Conservation (phyloP, 1,140 invertebrate genomes). For the Rhopalosiphum maidis region DNA sequence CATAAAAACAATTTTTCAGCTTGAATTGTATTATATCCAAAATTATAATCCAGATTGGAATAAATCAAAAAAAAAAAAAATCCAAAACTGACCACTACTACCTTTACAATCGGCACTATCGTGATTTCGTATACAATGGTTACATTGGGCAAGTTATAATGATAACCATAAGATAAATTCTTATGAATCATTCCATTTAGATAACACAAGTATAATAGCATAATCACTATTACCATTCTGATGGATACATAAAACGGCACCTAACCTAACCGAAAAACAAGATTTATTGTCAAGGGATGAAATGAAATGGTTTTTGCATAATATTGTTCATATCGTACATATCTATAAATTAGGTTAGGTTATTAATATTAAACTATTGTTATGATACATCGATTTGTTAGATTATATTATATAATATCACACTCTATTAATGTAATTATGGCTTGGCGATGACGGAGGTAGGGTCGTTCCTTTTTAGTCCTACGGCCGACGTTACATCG, state of each 20-base stretch:
- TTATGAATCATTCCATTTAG: not conserved
- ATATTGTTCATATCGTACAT: not conserved
- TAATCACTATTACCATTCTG: too few species aligned
- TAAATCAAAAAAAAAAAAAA: too few species aligned
- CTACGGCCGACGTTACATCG: not conserved
- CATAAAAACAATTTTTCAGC: not conserved
- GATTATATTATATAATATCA: not conserved
- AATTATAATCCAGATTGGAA: not conserved
- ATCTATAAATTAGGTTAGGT: not conserved
- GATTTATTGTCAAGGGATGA: too few species aligned
- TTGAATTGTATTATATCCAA: not conserved
- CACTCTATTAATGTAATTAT: not conserved
- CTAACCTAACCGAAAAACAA: too few species aligned
- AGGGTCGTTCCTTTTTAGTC: not conserved
- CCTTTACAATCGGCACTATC: not conserved
- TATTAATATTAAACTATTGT: not conserved
- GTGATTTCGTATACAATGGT: not conserved
- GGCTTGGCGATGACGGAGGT: not conserved
- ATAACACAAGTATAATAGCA: too few species aligned
- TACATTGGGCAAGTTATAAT: not conserved
- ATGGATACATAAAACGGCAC: too few species aligned
- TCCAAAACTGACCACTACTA: not conserved
- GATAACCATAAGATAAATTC: not conserved
- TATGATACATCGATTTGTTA: not conserved
- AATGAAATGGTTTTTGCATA: not conserved